Evolutionary conservation across 2,797 vertebrate species (phyloP), one percentile per base, ranked within the genome.

Genomic region (Protosalanx chinensis): DNA sequence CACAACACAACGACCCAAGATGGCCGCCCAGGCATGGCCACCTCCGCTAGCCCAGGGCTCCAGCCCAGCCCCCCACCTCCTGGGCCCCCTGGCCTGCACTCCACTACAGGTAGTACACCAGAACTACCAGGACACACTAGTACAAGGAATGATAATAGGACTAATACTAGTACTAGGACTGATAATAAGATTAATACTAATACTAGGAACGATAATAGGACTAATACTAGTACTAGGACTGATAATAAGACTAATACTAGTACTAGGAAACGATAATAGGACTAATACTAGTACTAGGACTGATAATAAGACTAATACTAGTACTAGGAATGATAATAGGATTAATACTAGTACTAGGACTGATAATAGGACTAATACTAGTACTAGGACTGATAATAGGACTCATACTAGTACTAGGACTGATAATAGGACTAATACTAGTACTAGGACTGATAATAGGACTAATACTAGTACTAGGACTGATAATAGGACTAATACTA

Each of bases 11-110:
- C 70, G 10, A 75, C 86, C 20, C 84, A 79, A 3, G 81, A 82
- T 5, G 87, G 87, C 1, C 74, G 70, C 23, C 91, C 93, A 13
- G 90, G 88, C 20, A 72, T 91, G 46, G 85, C 85, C 1, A 74
- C 84, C 29, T 29, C 61, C 4, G 41, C 62, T 29, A 68, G 23
- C 64, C 85, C 88, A 29, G 85, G 86, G 18, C 75, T 91, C 15
- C 82, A 79, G 20, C 60, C 73, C 62, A 76, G 71, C 15, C 82
- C 79, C 0, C 6, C 0, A 18, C 58, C 32, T 49, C 79, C 46
- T 84, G 86, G 64, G 63, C 41, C 41, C 41, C 41, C 41, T 3
- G 46, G 53, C 89, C 89, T 27, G 85, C 84, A 1, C 57, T 87
- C 6, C 85, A 83, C 41, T 27, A 27, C 1, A 12, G 41, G 10